Conservation (phyloP, 1,140 invertebrate species). For the Atta cephalotes region DNA sequence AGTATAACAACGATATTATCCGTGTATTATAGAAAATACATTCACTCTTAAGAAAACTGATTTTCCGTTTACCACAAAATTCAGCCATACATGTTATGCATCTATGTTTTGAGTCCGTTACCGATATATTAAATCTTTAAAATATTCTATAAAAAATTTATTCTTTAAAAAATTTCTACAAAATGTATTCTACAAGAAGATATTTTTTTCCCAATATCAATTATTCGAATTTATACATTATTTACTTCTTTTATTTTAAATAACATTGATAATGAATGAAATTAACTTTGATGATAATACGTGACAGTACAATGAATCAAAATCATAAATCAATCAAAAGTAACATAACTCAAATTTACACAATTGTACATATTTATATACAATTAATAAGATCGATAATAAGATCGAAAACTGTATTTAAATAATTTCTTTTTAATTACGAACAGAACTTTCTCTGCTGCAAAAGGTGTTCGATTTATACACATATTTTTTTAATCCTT, state of each 20-base stretch:
- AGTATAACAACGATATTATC: slow-evolving; percentile 58
- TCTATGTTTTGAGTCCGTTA: neutral
- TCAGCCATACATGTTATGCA: neutral
- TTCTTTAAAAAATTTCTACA: neutral
- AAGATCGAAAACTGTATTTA: neutral
- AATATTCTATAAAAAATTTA: neutral
- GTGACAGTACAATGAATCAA: neutral
- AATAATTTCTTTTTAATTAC: neutral
- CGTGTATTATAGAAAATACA: slow-evolving; percentile 42
- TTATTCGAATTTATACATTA: neutral
- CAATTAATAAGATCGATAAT: no score
- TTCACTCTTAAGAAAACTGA: slow-evolving; percentile 25
- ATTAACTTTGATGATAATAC: neutral
- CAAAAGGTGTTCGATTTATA: neutral
- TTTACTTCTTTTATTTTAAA: neutral
- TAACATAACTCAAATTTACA: no score
- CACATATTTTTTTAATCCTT: neutral
- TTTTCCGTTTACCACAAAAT: neutral
- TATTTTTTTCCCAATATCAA: neutral
- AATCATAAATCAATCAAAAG: no score
- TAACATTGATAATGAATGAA: neutral
- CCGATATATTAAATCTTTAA: neutral
- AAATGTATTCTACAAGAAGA: neutral
- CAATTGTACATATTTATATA: no score
- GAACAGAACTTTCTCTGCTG: no score